Base-by-base conservation (phyloP, 2,113 vertebrate species). In the Erythrolamprus reginae region DNA sequence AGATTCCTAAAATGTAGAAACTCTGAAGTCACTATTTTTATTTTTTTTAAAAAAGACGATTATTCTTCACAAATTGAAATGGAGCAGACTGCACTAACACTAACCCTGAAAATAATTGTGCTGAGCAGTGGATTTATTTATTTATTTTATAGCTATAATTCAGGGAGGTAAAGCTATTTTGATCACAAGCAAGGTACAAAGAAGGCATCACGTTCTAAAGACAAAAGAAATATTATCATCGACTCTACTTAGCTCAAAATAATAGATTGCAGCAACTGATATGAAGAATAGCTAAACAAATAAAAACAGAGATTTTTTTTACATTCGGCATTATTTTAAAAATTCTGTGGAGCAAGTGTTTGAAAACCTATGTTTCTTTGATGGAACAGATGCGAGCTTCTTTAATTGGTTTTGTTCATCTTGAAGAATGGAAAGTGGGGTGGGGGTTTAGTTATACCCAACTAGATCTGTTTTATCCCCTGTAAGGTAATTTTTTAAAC, bases 101-200 rank as follows among this genome's bases (percentile, higher is more conserved):
- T 86, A 86, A 42, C 38, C 38, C 33, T 56, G 5, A 0, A 89
- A 95, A 86, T 4, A 51, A 33, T 7, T 87, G 90, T 77, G 24
- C 0, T 0, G 50, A 88, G 86, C 47, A 77, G 21, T 55, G 17
- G 15, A 19, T 45, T 45, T 53, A 53, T 53, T 53, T 53, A 19
- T 21, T 17, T 2, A 9, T 8, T 51, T 42, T 90, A 48, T 3
- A 91, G 86, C 45, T 89, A 55, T 23, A 42, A 42, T 33, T 56
- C 38, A 77, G 13, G 51, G 85, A 82, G 56, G 55, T 89, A 87
- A 90, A 55, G 50, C 24, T 90, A 10, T 93, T 92, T 89, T 86
- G 88, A 82, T 70, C 84, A 77, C 28, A 77, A 90, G 26, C 70
- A 86, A 82, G 8, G 90, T 92, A 90, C 0, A 38, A 0, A 84